Evolutionary conservation across 2,797 vertebrate species (phyloP), one percentile per base, ranked within the genome.

Genomic region (Sebastes paucispinis): DNA sequence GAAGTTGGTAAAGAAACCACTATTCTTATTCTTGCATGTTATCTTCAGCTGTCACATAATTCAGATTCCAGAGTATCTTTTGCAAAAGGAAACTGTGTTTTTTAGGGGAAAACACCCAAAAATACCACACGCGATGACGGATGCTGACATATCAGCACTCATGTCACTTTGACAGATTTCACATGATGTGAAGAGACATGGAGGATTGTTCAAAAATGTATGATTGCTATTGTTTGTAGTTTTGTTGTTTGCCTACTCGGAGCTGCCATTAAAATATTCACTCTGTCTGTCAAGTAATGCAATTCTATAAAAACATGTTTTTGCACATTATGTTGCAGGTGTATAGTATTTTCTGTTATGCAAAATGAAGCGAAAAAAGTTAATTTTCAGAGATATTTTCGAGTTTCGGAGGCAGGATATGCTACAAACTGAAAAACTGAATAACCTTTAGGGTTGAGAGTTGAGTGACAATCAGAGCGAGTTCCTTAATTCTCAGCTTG

Each of bases 191-290:
- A 50, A 58, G 43, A 82, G 47, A 80, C 20, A 43, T 5, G 5
- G 72, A 64, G 43, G 59, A 71, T 57, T 87, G 79, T 75, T 83
- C n/a, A 69, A 69, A 89, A 85, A 84, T 82, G 2, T 14, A 87
- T 68, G 59, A 72, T 22, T 74, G 64, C n/a, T 77, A 63, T 68
- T 78, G 63, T 81, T 75, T 83, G 29, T 50, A 65, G 60, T 74
- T 69, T 72, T 69, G 57, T 57, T 72, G 10, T 25, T 36, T 60
- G 57, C 9, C 55, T 75, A 8, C 59, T 62, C 39, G n/a, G 52
- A 62, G 73, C 73, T 76, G 73, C 69, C 67, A 79, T 69, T 67
- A 80, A 79, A 69, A 73, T 36, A 66, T 31, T 10, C 24, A 7
- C 16, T 32, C 69, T 60, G 43, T 29, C 50, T 32, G 73, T 77